Base-by-base conservation (phyloP, 2,797 vertebrate genomes). In the Enteromius viviparus region DNA sequence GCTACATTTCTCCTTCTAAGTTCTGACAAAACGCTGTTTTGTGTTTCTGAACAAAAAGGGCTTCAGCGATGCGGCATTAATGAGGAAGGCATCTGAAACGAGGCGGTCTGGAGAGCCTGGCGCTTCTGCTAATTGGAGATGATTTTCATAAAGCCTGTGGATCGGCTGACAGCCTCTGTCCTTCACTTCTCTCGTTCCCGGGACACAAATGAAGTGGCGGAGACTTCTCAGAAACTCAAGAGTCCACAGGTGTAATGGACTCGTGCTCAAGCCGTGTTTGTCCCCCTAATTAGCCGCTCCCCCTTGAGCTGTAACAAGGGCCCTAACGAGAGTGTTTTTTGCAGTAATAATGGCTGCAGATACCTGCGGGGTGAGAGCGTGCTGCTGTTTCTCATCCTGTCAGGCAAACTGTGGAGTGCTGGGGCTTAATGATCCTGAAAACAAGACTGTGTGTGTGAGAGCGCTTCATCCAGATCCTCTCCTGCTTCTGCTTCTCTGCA, bases 361-460 rank as follows among this genome's bases (percentile, higher is more conserved):
- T 96, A 96, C 96, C 96, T 97, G 97, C 97, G 94, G 96, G 96
- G 96, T 95, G 95, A 96, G 93, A 94, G 95, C 95, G 94, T 94
- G 94, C 94, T 89, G 93, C 94, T 92, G 95, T 95, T 95, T 95
- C 95, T 97, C 97, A 95, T 94, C 93, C 92, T 97, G 96, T 97
- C 97, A 98, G 94, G 95, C 95, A 96, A 94, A 95, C 95, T 93
- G 95, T 93, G 93, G 95, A 95, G 93, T 95, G 96, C 95, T 95
- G 95, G 92, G 95, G 95, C 96, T 97, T 98, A 98, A 97, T 97
- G 96, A 97, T 97, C 95, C 97, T 96, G 95, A 97, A 96, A 97
- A 95, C 94, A 95, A 95, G 95, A 94, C 94, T 87, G 84, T 84
- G 88, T 92, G 92, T 92, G 62, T n/a, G n/a, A 14, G 62, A 8